Base-by-base conservation (phyloP, 1,140 invertebrate genomes). In the Heliconius congener region DNA sequence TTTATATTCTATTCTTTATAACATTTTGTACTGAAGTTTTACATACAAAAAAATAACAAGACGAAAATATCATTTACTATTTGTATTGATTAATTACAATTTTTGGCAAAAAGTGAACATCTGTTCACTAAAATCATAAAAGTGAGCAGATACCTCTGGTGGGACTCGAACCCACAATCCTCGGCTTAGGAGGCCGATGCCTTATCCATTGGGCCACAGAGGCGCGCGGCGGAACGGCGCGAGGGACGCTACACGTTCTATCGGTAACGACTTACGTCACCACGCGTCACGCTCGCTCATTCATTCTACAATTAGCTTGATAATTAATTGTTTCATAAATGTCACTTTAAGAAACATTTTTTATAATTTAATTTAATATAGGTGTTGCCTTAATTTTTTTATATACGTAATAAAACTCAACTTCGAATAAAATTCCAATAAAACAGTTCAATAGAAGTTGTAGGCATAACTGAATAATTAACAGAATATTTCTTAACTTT, bases 151-250 rank as follows among this genome's bases (percentile, higher is more conserved):
- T 96, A 96, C 96, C 96, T 96, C 96, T 96, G 96, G 96, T 96
- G 96, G 96, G 96, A 96, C 96, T 96, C 96, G 96, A 96, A 96
- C 96, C 96, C 96, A 96, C 96, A 96, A 96, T 96, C 96, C 96
- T 95, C 96, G 96, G 96, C 96, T 96, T 96, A 96, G 96, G 96
- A 96, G 96, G 96, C 96, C 96, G 96, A 96, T 96, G 96, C 96
- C 96, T 96, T 96, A 96, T 96, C 96, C 96, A 96, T 96, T 96
- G 96, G 96, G 96, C 96, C 96, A 96, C 96, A 96, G 95, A 95
- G 95, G 95, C 95, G 91, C 74, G 84, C 88, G 88, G 82, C 83
- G 39, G 81, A 86, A 76, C 82, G 85, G 80, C 89, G 85, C 85
- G 81, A 77, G 84, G 83, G 80, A 46, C 81, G 81, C 71, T 79